Percentiles rank a stretch among this genome's conserved stretches.
Evolutionary conservation across 2,888 invertebrate species (phyloP).

Genomic region (Dicyrtoma fusca): DNA sequence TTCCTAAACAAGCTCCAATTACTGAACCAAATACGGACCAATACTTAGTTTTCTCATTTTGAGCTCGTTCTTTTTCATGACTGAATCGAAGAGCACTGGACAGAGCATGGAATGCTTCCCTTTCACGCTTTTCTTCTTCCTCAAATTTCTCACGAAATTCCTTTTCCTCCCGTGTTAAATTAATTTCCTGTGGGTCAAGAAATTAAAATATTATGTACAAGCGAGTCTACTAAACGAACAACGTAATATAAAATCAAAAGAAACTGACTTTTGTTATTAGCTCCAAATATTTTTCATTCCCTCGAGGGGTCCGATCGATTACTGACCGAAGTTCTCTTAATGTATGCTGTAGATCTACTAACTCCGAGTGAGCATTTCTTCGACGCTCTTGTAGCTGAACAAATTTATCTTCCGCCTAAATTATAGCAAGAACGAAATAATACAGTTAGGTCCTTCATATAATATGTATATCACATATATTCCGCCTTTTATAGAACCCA

Average conservation of each 20-base stretch:
- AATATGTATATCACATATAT: too few species aligned
- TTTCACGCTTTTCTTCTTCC: conserved; percentile 72
- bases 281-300: conserved; percentile 75
- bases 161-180: conserved; percentile 63
- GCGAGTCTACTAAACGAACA: too few species aligned
- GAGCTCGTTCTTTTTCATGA: conserved; percentile 80
- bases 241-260: not conserved
- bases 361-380: conserved; percentile 64
- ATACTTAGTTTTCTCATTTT: conserved; percentile 82
- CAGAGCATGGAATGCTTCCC: conserved; percentile 73
- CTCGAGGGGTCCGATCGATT: conserved; percentile 75
- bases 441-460: too few species aligned
- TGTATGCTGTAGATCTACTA: conserved; percentile 65
- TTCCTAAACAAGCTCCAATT: conserved; percentile 69
- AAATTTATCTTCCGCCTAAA: conserved; percentile 38
- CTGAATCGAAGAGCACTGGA: conserved; percentile 77
- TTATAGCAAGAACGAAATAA: too few species aligned
- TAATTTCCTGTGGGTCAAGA: conserved; percentile 64
- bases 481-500: not conserved
- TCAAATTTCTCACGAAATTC: conserved; percentile 66
- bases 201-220: conserved; percentile 15
- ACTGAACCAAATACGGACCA: conserved; percentile 77
- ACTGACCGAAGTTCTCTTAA: conserved; percentile 74
- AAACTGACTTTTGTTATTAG: conserved; percentile 68
- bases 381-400: conserved; percentile 30